Conservation (phyloP, 2,888 invertebrate genomes). For the Parthenolecanium corni region DNA sequence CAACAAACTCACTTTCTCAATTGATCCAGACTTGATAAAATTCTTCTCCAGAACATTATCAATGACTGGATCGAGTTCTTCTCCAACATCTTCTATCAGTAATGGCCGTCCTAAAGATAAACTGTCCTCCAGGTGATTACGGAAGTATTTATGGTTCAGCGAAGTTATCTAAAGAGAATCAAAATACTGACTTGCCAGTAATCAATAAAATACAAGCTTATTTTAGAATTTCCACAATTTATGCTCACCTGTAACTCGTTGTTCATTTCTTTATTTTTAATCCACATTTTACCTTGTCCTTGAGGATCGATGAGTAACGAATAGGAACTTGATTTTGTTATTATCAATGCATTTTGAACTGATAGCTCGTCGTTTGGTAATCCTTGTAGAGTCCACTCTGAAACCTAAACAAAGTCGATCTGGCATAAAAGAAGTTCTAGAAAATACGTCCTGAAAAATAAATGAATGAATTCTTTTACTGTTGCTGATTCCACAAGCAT, state of each 20-base stretch:
- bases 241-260: slow-evolving; percentile 59
- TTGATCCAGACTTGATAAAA: slow-evolving; percentile 92
- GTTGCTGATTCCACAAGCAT: slow-evolving; percentile 88
- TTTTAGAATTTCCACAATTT: no score
- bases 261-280: slow-evolving; percentile 78
- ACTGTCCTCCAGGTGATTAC: slow-evolving; percentile 79
- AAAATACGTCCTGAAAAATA: background rate
- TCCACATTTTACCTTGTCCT: slow-evolving; percentile 95
- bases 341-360: slow-evolving; percentile 91
- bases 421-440: background rate
- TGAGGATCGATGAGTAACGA: slow-evolving; percentile 91
- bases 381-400: slow-evolving; percentile 92
- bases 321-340: slow-evolving; percentile 88
- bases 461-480: slow-evolving; percentile 39
- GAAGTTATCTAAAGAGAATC: slow-evolving; percentile 60
- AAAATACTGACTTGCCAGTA: background rate
- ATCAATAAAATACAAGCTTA: no score
- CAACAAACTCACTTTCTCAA: slow-evolving; percentile 71
- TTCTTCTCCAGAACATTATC: slow-evolving; percentile 95
- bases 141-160: slow-evolving; percentile 90
- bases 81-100: slow-evolving; percentile 86
- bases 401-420: slow-evolving; percentile 40
- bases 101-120: slow-evolving; percentile 77
- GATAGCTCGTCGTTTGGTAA: slow-evolving; percentile 92
- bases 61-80: slow-evolving; percentile 88